These are phyloP conservation scores for Petrosia ficiformis DNA, from an alignment of 37 sponge, comb jelly and placozoan genomes.

Conservation along the genomic window DNA sequence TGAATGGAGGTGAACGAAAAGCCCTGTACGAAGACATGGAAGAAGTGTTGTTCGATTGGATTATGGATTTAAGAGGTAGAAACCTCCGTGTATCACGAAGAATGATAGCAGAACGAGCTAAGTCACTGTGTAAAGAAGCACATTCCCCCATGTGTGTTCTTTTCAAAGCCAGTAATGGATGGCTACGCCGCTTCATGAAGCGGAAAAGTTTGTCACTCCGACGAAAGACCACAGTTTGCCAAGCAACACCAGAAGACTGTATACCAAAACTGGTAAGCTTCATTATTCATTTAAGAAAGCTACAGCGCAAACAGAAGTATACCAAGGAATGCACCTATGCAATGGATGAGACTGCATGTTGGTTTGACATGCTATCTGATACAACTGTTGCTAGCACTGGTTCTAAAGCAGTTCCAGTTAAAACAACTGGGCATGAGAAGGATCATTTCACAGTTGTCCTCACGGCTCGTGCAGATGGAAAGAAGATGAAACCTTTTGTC, in stretches of 20 bases:
- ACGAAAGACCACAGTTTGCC: conserved; percentile 35
- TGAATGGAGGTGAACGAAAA: conserved; percentile 15
- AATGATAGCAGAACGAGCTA: background rate
- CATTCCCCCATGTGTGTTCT: background rate
- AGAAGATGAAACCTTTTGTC: conserved; percentile 38
- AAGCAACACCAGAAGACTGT: conserved; percentile 11
- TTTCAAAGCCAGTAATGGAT: conserved; percentile 29
- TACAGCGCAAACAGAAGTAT: no score
- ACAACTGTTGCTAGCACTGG: no score
- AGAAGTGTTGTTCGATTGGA: conserved; percentile 19
- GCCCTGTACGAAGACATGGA: conserved; percentile 23
- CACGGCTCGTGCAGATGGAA: conserved; percentile 49
- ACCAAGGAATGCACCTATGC: conserved; percentile 16
- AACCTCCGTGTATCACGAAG: no score
- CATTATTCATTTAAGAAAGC: conserved; percentile 9
- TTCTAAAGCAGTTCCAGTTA: conserved; percentile 16
- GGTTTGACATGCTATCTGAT: conserved; percentile 48
- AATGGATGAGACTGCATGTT: conserved; percentile 65
- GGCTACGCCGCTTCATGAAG: conserved; percentile 1
- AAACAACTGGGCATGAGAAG: conserved; percentile 57
- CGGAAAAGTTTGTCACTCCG: conserved; percentile 16
- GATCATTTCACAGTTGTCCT: no score
- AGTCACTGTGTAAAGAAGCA: conserved; percentile 11
- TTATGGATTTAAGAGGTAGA: no score
- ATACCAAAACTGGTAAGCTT: conserved; percentile 41